Base-by-base conservation (phyloP, 2,797 vertebrate species). In the Centropyge bicolor region DNA sequence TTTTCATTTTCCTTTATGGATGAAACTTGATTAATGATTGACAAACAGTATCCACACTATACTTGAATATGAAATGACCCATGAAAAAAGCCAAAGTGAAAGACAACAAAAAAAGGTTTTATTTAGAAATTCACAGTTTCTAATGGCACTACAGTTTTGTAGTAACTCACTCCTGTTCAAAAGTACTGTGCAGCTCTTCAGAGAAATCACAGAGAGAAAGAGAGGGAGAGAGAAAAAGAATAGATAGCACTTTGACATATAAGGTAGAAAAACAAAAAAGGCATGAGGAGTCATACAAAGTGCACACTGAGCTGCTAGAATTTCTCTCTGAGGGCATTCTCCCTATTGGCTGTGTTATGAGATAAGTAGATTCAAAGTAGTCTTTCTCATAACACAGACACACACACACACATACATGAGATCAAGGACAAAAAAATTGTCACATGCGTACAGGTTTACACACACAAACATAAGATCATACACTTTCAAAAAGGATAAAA, bases 61-160 rank as follows among this genome's bases (percentile, higher is more conserved):
- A 1, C 5, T 1, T 27, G 13, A 9, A 35, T n/a, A 52, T 27
- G 8, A 57, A 67, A 0, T 10, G 9, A 19, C 13, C 22, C 7
- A 46, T 27, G 78, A 78, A 22, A 69, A 84, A 49, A 71, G 4
- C 1, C 64, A 49, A 59, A 40, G 46, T 92, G 71, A 95, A 94
- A 95, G 93, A 95, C 93, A 90, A 94, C 87, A 96, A 96, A 96
- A 88, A 68, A 94, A 92, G 91, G 9, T 97, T 99, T 99, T 99
- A 99, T 99, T 99, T 96, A 97, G 96, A 99, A 99, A 99, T 99
- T 99, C 98, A 99, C 98, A 99, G 98, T 99, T 99, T 99, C 98
- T 99, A 99, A 97, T 97, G 96, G 97, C 96, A 98, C 97, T 98
- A 98, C 97, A 97, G 70, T 88, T 96, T 94, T 92, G 97, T 97